Conservation (phyloP, 2,113 vertebrate genomes). For the Tupaia tana region DNA sequence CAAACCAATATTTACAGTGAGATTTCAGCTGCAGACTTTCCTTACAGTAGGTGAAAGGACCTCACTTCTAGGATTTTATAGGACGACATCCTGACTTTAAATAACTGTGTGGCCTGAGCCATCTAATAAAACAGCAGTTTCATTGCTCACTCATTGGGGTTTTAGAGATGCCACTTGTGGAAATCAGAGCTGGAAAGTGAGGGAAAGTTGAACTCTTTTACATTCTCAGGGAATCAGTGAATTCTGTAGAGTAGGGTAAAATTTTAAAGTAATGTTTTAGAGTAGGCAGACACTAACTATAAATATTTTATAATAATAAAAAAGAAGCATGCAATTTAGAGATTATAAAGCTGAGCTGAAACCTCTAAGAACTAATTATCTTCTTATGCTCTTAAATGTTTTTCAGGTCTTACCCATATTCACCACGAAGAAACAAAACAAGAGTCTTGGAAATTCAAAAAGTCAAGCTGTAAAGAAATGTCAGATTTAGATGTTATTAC, state of each 20-base stretch:
- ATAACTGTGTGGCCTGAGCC: background rate
- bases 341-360: constrained; percentile 37
- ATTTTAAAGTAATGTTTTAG: constrained; percentile 12
- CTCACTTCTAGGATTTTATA: background rate
- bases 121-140: background rate
- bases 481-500: background rate
- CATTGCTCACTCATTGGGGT: background rate
- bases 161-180: background rate
- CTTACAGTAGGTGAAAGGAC: background rate
- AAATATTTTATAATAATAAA: constrained; percentile 17
- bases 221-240: background rate
- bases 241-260: background rate
- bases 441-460: constrained; percentile 2
- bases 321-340: constrained; percentile 9
- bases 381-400: background rate
- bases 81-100: background rate
- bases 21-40: background rate
- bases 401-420: constrained; percentile 18
- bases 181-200: background rate
- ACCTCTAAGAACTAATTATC: constrained; percentile 39
- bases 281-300: background rate
- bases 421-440: constrained; percentile 15
- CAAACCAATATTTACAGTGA: background rate
- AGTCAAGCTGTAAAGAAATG: background rate
- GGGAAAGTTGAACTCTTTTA: background rate